Conservation (phyloP, 2,113 vertebrate species). For the Oryzias javanicus region DNA sequence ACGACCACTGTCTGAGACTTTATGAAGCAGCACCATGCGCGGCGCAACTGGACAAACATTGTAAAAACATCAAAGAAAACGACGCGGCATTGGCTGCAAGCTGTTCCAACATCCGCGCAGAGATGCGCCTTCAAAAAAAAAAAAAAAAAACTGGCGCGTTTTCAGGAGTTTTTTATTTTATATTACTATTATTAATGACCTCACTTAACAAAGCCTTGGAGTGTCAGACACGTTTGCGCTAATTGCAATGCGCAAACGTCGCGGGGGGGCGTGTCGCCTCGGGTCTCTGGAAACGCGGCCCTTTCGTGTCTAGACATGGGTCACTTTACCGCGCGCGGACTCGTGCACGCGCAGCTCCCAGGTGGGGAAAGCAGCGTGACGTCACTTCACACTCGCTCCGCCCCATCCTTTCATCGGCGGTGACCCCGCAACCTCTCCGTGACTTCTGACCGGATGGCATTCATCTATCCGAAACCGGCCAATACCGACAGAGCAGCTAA, state of each 20-base stretch:
- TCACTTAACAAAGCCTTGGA: neutral
- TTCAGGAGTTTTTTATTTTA: no score
- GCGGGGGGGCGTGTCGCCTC: constrained; percentile 47
- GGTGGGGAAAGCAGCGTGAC: constrained; percentile 68
- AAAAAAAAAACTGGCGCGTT: constrained; percentile 1
- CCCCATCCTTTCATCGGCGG: constrained; percentile 67
- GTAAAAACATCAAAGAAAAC: constrained; percentile 81
- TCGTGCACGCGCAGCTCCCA: constrained; percentile 70
- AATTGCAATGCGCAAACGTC: neutral
- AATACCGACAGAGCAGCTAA: constrained; percentile 61
- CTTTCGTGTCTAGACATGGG: constrained; percentile 66
- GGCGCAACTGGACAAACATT: constrained; percentile 81
- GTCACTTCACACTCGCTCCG: constrained; percentile 62
- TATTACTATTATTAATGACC: no score
- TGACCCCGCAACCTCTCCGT: constrained; percentile 74
- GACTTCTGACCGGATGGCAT: constrained; percentile 76
- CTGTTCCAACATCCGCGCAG: constrained; percentile 38
- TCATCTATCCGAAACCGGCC: constrained; percentile 57
- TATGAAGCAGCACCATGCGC: constrained; percentile 65
- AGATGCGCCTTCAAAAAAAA: constrained; percentile 51
- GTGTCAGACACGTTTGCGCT: neutral
- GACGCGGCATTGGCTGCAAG: constrained; percentile 23
- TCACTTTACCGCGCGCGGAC: constrained; percentile 46
- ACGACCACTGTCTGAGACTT: constrained; percentile 65
- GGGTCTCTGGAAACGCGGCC: constrained; percentile 38